Evolutionary conservation across 1,140 invertebrate genomes (phyloP), one percentile per base, ranked within the genome.

Genomic region (Trichogramma pretiosum): DNA sequence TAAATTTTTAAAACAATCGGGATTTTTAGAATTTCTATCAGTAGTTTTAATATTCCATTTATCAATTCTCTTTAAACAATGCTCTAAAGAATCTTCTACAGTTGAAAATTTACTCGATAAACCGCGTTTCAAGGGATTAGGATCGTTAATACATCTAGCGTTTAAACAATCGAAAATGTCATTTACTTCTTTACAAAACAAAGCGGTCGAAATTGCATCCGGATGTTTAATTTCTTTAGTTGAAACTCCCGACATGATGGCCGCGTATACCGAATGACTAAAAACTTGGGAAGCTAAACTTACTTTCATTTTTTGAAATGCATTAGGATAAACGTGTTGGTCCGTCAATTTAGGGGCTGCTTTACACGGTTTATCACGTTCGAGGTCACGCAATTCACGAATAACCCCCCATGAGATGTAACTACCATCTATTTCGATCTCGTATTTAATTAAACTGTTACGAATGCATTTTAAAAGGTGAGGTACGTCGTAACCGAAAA

Each of bases 161-260:
- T 55, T 58, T n/a, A 55, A 42, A 40, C 56, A 58, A 51, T 58
- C 52, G 17, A 55, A 55, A 2, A 54, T 9, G 30, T 50, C 47
- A 34, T 54, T 55, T 1, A 53, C 24, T 28, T 35, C 45, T 44
- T 52, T 50, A 8, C 34, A 1, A 43, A 56, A 58, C 23, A 52
- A 50, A 13, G 48, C 51, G 3, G 54, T 52, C 8, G 49, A 26
- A 5, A 22, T 8, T 36, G 35, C 33, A n/a, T 24, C 19, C 17
- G 34, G 18, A 33, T 53, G 4, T 21, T 46, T 48, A 14, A 58
- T 33, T 8, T 48, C 36, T 3, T 33, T 35, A 13, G 49, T 51
- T 1, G 46, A n/a, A 23, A 35, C 2, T 22, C 47, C 49, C 1
- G 53, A 33, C 9, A 45, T 46, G 21, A 55, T 19, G 4, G 50